Evolutionary conservation across 2,888 invertebrate species (phyloP), one percentile per base, ranked within the genome.

Genomic region (Drosophila neonasuta): DNA sequence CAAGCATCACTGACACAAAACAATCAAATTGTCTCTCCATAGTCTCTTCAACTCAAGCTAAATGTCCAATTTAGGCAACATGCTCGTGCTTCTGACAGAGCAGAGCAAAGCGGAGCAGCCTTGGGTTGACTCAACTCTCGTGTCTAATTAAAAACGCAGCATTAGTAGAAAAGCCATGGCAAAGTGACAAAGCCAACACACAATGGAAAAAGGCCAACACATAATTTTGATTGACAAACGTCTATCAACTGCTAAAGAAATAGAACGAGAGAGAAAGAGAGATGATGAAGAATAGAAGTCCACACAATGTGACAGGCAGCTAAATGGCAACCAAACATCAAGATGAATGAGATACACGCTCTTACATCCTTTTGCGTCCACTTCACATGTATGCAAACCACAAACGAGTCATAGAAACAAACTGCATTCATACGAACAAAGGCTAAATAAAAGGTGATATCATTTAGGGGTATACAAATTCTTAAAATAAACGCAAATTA

Each of bases 211-310:
- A 39, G 52, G 59, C 50, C 55, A 66, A 62, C 54, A 52, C 76
- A 86, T 74, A 74, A 82, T 79, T 79, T 79, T 84, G 87, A 87
- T 87, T 87, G 87, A 81, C 88, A 86, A 82, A 74, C 74, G 77
- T 86, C 86, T 74, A 84, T 88, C 79, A 80, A 51, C 13, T 10
- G 34, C 46, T 30, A 10, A 51, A 20, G 17, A 29, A n/a, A 34
- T 13, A 34, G 29, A 11, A 48, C 9, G 17, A n/a, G 30, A 42
- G 24, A 4, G 24, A 24, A 1, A 6, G 5, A 24, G 24, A 24
- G 24, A 17, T 45, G 46, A 48, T 39, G 8, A 49, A 39, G 58
- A 46, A 48, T 10, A 32, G 52, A 61, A 54, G 34, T 45, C 20
- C 32, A 45, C 45, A 61, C 55, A 61, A 61, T 54, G 78, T 68